These are phyloP conservation scores for Chauna torquata DNA, from an alignment of 2,113 vertebrate genomes.

Conservation along the genomic window DNA sequence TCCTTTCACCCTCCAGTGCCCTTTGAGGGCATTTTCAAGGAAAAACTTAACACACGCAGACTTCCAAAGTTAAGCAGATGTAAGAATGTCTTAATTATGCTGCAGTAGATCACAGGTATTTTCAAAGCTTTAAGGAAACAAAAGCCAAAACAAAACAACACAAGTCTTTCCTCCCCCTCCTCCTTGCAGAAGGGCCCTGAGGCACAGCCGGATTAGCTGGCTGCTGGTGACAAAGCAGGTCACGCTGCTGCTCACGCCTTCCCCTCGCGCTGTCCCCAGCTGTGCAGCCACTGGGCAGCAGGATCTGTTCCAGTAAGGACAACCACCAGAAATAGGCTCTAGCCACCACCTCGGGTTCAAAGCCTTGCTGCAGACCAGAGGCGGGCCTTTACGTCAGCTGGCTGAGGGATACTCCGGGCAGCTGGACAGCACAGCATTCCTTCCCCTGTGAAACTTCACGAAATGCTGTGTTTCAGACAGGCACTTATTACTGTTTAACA, in stretches of 20 bases:
- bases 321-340: neutral
- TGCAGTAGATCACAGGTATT: neutral
- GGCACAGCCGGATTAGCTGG: neutral
- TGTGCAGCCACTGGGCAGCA: neutral
- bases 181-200: neutral
- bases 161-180: neutral
- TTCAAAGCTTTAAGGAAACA: slow-evolving; percentile 20
- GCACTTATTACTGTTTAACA: neutral
- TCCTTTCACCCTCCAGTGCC: neutral
- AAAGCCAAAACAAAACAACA: neutral
- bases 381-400: neutral
- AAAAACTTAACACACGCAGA: neutral
- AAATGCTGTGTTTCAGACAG: neutral
- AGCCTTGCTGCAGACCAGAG: neutral
- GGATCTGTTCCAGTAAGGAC: neutral
- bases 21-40: neutral
- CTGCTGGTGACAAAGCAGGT: neutral
- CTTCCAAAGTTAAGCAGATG: neutral
- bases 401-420: slow-evolving; percentile 18
- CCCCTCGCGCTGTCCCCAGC: neutral
- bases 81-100: neutral
- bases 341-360: neutral
- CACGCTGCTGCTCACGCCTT: neutral
- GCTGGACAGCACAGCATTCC: neutral
- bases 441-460: neutral